A percentile compares a stretch with the other conserved stretches of the same genome.
Evolutionary conservation across 2,113 vertebrate species (phyloP).

Genomic region (Etheostoma cragini): DNA sequence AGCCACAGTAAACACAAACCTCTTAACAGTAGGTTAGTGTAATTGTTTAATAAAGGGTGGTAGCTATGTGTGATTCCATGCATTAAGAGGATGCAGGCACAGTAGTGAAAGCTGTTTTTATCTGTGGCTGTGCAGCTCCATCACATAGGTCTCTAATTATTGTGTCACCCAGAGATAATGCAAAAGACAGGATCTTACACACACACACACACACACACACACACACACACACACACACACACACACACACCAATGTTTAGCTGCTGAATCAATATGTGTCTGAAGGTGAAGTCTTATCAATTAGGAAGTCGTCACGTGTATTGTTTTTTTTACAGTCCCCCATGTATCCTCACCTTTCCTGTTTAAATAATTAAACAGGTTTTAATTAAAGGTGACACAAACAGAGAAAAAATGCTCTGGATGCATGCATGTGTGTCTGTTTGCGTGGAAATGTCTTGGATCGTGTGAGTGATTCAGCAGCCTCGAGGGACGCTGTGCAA

Average conservation of each 20-base stretch:
- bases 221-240: constrained; percentile 4
- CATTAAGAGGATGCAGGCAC: constrained; percentile 15
- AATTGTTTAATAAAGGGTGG: constrained; percentile 41
- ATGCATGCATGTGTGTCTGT: neutral
- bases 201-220: neutral
- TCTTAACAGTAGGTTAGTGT: constrained; percentile 3
- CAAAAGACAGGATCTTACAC: constrained; percentile 35
- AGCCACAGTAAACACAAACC: constrained; percentile 1
- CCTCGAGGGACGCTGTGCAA: constrained; percentile 5
- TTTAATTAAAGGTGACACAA: constrained; percentile 4
- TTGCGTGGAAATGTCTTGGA: constrained; percentile 7
- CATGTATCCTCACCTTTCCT: neutral
- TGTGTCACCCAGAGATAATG: constrained; percentile 62
- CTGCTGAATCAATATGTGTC: constrained; percentile 55
- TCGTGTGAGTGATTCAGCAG: constrained; percentile 14
- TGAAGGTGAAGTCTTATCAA: constrained; percentile 26
- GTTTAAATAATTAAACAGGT: neutral
- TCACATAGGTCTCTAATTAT: constrained; percentile 62
- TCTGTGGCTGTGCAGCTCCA: constrained; percentile 54
- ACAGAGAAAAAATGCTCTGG: neutral
- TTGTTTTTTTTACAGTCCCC: neutral
- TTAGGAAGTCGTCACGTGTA: neutral
- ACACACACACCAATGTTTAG: constrained; percentile 15
- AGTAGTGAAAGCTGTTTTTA: constrained; percentile 57
- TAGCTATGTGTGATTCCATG: constrained; percentile 24